These are phyloP conservation scores for Perca flavescens DNA, from an alignment of 2,113 vertebrate genomes.

Conservation along the genomic window DNA sequence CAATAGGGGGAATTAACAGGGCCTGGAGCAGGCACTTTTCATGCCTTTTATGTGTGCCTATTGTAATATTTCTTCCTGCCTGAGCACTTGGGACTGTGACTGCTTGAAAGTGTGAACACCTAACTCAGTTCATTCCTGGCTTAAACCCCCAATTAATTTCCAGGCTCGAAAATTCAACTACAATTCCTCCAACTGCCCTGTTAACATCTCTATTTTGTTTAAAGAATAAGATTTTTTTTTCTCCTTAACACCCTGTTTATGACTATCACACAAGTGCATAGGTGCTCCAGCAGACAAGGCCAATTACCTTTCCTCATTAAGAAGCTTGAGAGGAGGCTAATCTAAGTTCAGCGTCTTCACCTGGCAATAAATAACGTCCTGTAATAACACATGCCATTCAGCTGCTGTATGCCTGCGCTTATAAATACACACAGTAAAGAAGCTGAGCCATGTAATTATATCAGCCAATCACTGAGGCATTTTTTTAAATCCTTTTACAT, in stretches of 20 bases:
- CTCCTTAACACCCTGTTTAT: conserved; percentile 17
- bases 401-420: neutral
- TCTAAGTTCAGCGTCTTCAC: conserved; percentile 51
- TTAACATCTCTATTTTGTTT: conserved; percentile 19
- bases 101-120: conserved; percentile 16
- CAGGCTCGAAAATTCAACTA: conserved; percentile 10
- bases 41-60: conserved; percentile 18
- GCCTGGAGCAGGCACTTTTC: conserved; percentile 19
- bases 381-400: conserved; percentile 31
- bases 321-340: conserved; percentile 47
- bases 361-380: conserved; percentile 42
- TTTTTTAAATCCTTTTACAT: conserved; percentile 1
- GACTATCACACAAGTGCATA: conserved; percentile 26
- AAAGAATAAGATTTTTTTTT: neutral
- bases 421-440: conserved; percentile 12
- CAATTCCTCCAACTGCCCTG: conserved; percentile 11
- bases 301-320: conserved; percentile 63
- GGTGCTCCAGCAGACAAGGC: conserved; percentile 42
- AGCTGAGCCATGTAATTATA: conserved; percentile 26
- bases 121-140: conserved; percentile 2
- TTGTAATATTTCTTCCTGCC: conserved; percentile 16
- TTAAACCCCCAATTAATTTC: conserved; percentile 25
- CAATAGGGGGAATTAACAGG: conserved; percentile 49
- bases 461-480: neutral
- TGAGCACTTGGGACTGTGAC: conserved; percentile 12